Base-by-base conservation (phyloP, 1,140 invertebrate species). In the Nebria ingens region DNA sequence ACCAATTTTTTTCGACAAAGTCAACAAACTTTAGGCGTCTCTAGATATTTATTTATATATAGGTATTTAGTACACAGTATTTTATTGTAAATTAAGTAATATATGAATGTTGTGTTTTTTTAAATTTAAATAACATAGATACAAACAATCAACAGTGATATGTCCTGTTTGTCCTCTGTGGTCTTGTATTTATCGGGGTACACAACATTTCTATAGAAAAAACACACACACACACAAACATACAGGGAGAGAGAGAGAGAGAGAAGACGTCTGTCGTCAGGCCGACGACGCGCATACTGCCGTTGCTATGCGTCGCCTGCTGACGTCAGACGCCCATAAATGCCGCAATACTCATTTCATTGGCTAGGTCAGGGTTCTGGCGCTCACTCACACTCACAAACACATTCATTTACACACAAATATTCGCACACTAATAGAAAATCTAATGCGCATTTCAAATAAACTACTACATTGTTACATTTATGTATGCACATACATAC, bases 261-360 rank as follows among this genome's bases (percentile, higher is more conserved):
- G n/a, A n/a, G n/a, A n/a, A n/a, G n/a, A n/a, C 25, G 25, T 34
- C 25, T 34, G 25, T 34, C n/a, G 6, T n/a, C 25, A 34, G 6
- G n/a, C n/a, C n/a, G n/a, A n/a, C 25, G n/a, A 34, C 25, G 25
- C n/a, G 25, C 25, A 34, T 9, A 34, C 25, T 9, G 25, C 25
- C 25, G 40, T 45, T 45, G 40, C 40, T 45, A 45, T 45, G 40
- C 40, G 40, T 45, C 40, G 40, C n/a, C n/a, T n/a, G 40, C 17
- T 45, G 40, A 45, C 40, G 40, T 45, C 40, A 45, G 9, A 4
- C 3, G 15, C 17, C 3, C 15, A 17, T 13, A 4, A 17, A 9
- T 17, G 40, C 40, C 6, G 17, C 40, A 6, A 45, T 11, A 17
- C 25, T n/a, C 25, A 17, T 17, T 45, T 17, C 40, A 45, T 45